These are phyloP conservation scores for Augochlora pura DNA, from an alignment of 1,140 invertebrate genomes.

Conservation along the genomic window DNA sequence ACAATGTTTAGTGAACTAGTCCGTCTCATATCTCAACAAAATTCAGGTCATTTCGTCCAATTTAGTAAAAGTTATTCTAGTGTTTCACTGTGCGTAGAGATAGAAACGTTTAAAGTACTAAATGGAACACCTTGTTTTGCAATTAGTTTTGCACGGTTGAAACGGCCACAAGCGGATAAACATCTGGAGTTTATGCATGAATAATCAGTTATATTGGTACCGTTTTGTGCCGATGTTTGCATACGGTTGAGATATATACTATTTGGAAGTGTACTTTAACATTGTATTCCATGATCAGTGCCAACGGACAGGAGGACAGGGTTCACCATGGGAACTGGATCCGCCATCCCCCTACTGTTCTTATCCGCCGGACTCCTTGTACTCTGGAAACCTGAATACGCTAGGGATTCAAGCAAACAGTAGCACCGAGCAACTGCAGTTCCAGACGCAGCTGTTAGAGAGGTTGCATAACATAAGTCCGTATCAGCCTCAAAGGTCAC, in stretches of 20 bases:
- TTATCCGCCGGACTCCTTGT: slow-evolving; percentile 69
- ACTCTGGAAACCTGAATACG: slow-evolving; percentile 62
- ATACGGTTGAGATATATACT: neutral
- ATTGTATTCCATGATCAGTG: slow-evolving; percentile 25
- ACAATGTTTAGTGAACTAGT: too few species aligned
- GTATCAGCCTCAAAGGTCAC: slow-evolving; percentile 73
- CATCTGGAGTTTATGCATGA: neutral
- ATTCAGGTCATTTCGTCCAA: too few species aligned
- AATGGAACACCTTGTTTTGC: too few species aligned
- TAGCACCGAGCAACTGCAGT: slow-evolving; percentile 76
- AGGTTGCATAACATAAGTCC: slow-evolving; percentile 81
- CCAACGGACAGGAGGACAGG: slow-evolving; percentile 68
- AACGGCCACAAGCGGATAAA: too few species aligned
- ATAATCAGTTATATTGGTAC: neutral
- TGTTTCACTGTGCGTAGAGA: too few species aligned
- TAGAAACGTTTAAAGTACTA: too few species aligned
- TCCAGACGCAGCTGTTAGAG: slow-evolving; percentile 82
- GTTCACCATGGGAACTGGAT: slow-evolving; percentile 76
- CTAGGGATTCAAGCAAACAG: slow-evolving; percentile 63
- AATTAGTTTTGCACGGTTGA: too few species aligned
- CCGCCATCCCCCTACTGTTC: slow-evolving; percentile 71
- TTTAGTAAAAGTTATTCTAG: too few species aligned
- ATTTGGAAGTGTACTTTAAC: neutral
- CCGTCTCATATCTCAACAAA: too few species aligned
- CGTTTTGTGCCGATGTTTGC: neutral